phyloP scores from a whole-genome alignment of 2,797 vertebrate species.

The Melanitta fusca region DNA sequence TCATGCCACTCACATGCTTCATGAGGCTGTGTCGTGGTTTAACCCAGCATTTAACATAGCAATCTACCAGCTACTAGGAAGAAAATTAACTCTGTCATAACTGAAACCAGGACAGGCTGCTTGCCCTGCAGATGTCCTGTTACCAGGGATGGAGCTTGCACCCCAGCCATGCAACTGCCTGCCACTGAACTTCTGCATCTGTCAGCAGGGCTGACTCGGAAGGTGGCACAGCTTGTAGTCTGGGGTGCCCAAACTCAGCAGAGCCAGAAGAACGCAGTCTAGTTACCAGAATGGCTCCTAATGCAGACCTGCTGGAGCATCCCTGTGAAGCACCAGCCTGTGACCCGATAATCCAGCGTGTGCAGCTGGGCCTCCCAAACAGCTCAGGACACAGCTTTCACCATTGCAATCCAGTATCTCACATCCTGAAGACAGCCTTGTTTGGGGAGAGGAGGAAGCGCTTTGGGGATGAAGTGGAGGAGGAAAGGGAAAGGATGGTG shows the following conservation, averaged over 20 bases:
- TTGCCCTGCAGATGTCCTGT: neutral
- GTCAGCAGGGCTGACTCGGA: neutral
- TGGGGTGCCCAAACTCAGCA: neutral
- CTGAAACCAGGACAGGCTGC: neutral
- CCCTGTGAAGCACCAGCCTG: neutral
- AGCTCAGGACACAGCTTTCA: neutral
- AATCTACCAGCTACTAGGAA: too few species aligned
- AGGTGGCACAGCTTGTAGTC: neutral
- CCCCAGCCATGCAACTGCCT: neutral
- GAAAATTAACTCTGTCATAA: too few species aligned
- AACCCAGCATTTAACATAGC: too few species aligned
- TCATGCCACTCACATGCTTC: neutral
- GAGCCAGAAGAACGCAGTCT: neutral
- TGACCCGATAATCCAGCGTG: neutral
- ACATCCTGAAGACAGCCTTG: fast-evolving
- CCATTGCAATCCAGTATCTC: fast-evolving
- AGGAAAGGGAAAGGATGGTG: neutral
- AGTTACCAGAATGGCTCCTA: neutral
- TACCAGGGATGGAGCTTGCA: neutral
- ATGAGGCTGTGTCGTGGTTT: neutral
- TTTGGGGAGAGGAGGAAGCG: neutral
- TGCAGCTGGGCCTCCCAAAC: fast-evolving
- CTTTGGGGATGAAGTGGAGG: neutral
- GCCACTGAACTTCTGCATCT: neutral
- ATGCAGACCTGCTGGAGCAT: neutral